These are phyloP conservation scores for Brachionus calyciflorus DNA, from an alignment of 1,140 invertebrate species.

Conservation along the genomic window DNA sequence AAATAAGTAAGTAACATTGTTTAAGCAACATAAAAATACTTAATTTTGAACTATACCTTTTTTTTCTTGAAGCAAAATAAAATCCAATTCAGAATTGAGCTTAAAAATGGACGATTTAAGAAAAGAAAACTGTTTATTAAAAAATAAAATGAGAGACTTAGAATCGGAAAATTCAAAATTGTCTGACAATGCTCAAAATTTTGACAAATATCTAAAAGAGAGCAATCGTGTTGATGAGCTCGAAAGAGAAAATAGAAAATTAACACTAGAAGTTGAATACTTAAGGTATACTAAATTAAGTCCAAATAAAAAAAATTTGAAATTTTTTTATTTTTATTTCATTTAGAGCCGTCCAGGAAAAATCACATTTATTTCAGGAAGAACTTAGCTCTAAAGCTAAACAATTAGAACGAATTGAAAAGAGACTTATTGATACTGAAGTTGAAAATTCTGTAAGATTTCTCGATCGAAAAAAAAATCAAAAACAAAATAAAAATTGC, in stretches of 20 bases:
- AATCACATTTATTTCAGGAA: constrained; percentile 38
- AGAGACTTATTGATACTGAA: constrained; percentile 2
- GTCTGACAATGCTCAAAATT: not conserved
- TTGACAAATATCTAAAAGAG: constrained; percentile 9
- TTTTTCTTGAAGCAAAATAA: not conserved
- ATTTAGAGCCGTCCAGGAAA: constrained; percentile 13
- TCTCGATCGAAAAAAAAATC: too few species aligned
- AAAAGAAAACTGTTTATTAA: constrained; percentile 38
- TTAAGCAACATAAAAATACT: too few species aligned
- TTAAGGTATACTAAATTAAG: not conserved
- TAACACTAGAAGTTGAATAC: constrained; percentile 20
- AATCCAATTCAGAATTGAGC: not conserved
- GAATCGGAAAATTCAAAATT: not conserved
- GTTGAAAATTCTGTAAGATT: constrained; percentile 34
- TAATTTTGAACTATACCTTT: too few species aligned
- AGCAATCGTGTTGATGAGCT: not conserved
- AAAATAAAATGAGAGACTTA: constrained; percentile 12
- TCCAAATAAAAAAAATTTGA: too few species aligned
- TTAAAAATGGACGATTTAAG: not conserved
- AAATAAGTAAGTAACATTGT: not conserved
- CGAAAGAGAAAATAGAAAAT: constrained; percentile 36
- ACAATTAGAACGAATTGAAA: constrained; percentile 6
- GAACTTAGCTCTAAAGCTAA: constrained; percentile 7
- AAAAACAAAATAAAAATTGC: too few species aligned
- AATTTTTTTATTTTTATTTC: not conserved